Evolutionary conservation across 64 coral and sea anemone genomes (phyloP).

Genomic region (Acropora yongei): DNA sequence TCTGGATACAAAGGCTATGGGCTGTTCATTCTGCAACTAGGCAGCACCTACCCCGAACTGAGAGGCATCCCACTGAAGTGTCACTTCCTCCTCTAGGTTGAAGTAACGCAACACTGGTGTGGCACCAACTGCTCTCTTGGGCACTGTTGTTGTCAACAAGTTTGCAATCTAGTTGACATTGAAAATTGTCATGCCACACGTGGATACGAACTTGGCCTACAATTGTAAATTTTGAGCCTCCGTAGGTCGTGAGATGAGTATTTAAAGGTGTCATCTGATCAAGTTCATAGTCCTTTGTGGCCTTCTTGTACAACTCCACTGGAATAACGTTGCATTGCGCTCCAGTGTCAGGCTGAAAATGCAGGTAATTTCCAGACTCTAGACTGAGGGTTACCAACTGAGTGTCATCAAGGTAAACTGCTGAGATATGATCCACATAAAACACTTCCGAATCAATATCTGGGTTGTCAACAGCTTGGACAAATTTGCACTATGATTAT

Average conservation of each 20-base stretch:
- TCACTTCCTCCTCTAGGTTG: neutral
- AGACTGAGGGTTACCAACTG: slow-evolving; percentile 31
- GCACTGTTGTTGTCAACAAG: neutral
- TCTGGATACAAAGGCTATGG: slow-evolving; percentile 1
- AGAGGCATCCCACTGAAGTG: neutral
- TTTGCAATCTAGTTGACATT: neutral
- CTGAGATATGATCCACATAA: neutral
- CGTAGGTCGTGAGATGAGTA: neutral
- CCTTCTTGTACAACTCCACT: neutral
- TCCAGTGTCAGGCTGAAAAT: neutral
- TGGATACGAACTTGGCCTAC: neutral
- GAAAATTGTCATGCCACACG: neutral
- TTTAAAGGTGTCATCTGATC: neutral
- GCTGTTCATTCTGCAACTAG: neutral
- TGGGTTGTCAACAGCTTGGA: neutral
- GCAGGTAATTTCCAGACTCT: slow-evolving; percentile 30
- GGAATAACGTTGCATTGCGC: too few relatives aligned
- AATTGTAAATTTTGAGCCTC: neutral
- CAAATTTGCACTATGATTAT: neutral
- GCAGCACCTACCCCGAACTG: neutral
- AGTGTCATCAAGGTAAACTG: neutral
- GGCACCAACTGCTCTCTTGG: neutral
- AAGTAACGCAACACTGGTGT: neutral
- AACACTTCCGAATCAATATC: neutral
- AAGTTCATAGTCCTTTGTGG: slow-evolving; percentile 5